These are phyloP conservation scores for Liodrosophila aerea DNA, from an alignment of 2,888 invertebrate genomes.

Conservation along the genomic window DNA sequence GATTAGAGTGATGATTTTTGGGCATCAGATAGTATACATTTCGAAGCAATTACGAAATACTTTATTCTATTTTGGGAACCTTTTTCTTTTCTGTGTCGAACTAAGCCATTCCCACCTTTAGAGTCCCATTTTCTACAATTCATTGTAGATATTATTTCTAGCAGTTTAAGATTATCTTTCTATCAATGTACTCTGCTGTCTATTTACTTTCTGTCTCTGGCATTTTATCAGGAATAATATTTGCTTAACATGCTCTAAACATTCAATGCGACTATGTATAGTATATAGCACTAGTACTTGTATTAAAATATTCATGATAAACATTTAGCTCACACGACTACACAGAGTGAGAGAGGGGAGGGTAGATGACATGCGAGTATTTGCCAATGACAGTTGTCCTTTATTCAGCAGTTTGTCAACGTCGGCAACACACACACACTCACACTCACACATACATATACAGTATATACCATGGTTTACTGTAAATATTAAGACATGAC, in stretches of 20 bases:
- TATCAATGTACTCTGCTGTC: no score
- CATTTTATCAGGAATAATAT: constrained; percentile 19
- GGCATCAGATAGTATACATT: no score
- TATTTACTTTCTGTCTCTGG: no score
- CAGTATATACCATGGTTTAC: constrained; percentile 19
- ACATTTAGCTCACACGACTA: constrained; percentile 8
- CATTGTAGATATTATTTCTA: no score
- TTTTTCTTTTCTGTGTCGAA: no score
- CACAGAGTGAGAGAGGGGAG: background rate
- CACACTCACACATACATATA: constrained; percentile 13
- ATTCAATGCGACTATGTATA: constrained; percentile 2
- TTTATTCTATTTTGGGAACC: no score
- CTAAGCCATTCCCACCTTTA: no score
- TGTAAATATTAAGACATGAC: constrained; percentile 53
- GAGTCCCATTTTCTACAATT: no score
- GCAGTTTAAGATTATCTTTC: no score
- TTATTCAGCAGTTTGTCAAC: constrained; percentile 59
- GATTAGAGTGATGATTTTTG: no score
- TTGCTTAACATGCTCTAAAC: constrained; percentile 18
- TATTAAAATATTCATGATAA: constrained; percentile 35
- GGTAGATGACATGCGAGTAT: constrained; percentile 3
- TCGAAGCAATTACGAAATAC: no score
- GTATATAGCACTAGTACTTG: background rate
- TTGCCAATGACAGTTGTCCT: constrained; percentile 33
- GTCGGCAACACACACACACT: constrained; percentile 32